Evolutionary conservation across 2,797 vertebrate species (phyloP).

Genomic region (Lithobates pipiens): DNA sequence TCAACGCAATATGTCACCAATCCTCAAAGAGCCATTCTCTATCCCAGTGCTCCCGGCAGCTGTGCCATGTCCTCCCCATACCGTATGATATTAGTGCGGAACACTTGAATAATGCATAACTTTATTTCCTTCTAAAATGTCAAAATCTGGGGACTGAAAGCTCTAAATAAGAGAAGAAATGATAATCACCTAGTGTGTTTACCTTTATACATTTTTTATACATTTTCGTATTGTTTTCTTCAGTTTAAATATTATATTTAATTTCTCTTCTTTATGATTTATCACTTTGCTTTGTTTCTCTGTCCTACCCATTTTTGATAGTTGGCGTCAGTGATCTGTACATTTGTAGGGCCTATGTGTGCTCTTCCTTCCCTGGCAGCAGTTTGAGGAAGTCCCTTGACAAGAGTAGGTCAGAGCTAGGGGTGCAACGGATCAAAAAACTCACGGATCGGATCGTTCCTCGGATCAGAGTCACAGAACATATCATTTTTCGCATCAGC

Average conservation of each 20-base stretch:
- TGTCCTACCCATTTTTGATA: too few relatives aligned
- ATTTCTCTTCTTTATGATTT: not conserved
- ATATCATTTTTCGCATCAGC: too few relatives aligned
- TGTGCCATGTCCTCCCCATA: not conserved
- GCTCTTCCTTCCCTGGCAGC: too few relatives aligned
- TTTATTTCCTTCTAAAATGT: constrained; percentile 44
- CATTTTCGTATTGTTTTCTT: not conserved
- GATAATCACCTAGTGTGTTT: not conserved
- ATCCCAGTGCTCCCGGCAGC: not conserved
- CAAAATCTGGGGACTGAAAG: constrained; percentile 7
- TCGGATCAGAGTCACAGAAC: too few relatives aligned
- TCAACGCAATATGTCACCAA: constrained; percentile 26
- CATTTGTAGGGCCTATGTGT: too few relatives aligned
- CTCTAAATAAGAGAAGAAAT: constrained; percentile 20
- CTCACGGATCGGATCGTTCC: too few relatives aligned
- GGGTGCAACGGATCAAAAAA: too few relatives aligned
- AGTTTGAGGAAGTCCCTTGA: too few relatives aligned
- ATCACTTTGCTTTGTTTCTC: too few relatives aligned
- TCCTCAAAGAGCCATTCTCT: not conserved
- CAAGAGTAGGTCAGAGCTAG: too few relatives aligned
- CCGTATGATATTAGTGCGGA: not conserved
- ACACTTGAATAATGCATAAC: constrained; percentile 38
- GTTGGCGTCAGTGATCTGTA: too few relatives aligned
- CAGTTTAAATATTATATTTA: not conserved
- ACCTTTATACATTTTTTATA: not conserved